Percentiles rank a stretch among this genome's conserved stretches.
Conservation (phyloP, 1,140 invertebrate species). For the Rhynchophorus ferrugineus region DNA sequence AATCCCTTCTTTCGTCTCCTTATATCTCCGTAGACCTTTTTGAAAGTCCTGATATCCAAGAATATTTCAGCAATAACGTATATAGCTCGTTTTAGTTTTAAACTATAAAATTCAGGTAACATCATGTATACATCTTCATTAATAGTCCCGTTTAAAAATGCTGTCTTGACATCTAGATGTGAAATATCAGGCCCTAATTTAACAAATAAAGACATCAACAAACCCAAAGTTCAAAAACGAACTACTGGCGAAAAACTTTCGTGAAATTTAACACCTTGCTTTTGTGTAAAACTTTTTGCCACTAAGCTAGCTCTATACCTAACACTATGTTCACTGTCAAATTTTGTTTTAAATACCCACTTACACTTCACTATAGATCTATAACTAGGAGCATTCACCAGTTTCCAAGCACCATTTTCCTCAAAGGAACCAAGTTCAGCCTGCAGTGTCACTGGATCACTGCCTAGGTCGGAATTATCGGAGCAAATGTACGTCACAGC, state of each 20-base stretch:
- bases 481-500: conserved; percentile 29
- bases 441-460: too few relatives aligned
- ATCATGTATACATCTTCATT: conserved; percentile 37
- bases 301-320: conserved; percentile 36
- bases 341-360: conserved; percentile 38
- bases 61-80: too few relatives aligned
- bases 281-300: conserved; percentile 38
- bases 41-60: too few relatives aligned
- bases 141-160: conserved; percentile 37
- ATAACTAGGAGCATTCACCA: conserved; percentile 29
- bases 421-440: conserved; percentile 31
- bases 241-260: conserved; percentile 28
- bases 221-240: conserved; percentile 22
- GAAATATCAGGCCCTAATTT: conserved; percentile 25
- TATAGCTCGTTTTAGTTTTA: conserved; percentile 32
- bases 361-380: conserved; percentile 36
- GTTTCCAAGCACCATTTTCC: conserved; percentile 36
- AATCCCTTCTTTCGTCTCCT: too few relatives aligned
- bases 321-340: conserved; percentile 23
- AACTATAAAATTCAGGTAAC: conserved; percentile 28
- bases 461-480: conserved; percentile 27
- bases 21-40: too few relatives aligned
- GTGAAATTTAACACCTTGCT: conserved; percentile 13
- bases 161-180: conserved; percentile 38
- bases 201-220: conserved; percentile 29